Evolutionary conservation across 2,888 invertebrate genomes (phyloP).

Genomic region (Drosophila mayaguana): DNA sequence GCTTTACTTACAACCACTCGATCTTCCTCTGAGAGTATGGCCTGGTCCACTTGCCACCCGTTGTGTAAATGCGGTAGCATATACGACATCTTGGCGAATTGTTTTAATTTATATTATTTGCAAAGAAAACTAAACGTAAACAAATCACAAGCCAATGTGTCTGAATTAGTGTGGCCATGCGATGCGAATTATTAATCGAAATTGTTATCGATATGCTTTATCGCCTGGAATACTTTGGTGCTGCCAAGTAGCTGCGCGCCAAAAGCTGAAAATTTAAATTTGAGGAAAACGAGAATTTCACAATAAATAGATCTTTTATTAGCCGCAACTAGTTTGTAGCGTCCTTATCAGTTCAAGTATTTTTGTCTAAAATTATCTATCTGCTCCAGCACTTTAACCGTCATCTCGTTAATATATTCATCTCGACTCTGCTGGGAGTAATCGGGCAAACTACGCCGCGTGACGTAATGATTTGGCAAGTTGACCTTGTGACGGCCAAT

Average conservation of each 20-base stretch:
- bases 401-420: conserved; percentile 82
- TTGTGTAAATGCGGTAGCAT: conserved; percentile 99
- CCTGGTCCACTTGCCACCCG: conserved; percentile 99
- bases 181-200: background rate
- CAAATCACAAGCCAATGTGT: conserved; percentile 42
- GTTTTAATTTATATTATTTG: conserved; percentile 37
- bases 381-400: conserved; percentile 81
- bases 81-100: conserved; percentile 93
- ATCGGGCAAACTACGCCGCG: conserved; percentile 75
- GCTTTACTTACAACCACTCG: conserved; percentile 94
- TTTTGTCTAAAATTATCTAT: conserved; percentile 84
- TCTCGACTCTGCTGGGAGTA: conserved; percentile 65
- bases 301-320: conserved; percentile 52
- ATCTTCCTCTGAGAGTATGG: conserved; percentile 99
- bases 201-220: conserved; percentile 29
- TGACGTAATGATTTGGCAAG: conserved; percentile 84
- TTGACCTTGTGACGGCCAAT: conserved; percentile 88
- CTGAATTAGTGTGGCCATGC: conserved; percentile 11
- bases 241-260: conserved; percentile 37
- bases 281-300: background rate
- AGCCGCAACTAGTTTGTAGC: conserved; percentile 39
- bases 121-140: conserved; percentile 57
- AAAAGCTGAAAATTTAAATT: conserved; percentile 11
- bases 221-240: background rate
- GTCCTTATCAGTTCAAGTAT: conserved; percentile 66